A percentile compares a stretch with the other conserved stretches of the same genome.
phyloP scores from a whole-genome alignment of 2,113 vertebrate species.

The Hemiprocne comata region DNA sequence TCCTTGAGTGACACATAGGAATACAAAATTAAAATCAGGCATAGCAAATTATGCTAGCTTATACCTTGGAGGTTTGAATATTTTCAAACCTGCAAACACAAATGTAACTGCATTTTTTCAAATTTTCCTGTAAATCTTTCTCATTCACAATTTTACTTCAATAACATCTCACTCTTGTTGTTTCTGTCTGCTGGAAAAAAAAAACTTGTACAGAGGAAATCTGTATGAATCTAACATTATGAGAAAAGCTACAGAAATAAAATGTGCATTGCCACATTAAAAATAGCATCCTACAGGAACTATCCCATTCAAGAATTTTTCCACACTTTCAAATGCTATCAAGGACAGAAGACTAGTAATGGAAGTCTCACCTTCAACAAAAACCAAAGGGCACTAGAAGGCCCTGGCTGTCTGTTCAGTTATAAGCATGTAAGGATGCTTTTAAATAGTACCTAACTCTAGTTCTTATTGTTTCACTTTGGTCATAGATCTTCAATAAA shows the following conservation, averaged over 20 bases:
- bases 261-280: background rate
- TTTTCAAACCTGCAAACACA: background rate
- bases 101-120: background rate
- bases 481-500: background rate
- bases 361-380: background rate
- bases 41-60: background rate
- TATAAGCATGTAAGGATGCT: background rate
- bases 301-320: background rate
- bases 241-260: background rate
- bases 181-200: background rate
- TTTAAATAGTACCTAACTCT: background rate
- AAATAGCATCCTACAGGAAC: background rate
- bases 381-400: background rate
- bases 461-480: background rate
- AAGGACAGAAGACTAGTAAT: background rate
- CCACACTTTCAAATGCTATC: background rate
- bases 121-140: background rate
- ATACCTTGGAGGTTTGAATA: background rate
- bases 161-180: background rate
- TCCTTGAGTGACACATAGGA: background rate
- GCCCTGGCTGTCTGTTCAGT: background rate
- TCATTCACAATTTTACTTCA: background rate
- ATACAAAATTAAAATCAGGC: background rate
- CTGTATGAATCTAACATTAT: background rate
- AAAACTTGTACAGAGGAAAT: background rate